Conservation (phyloP, 2,888 invertebrate genomes). For the Scaptomyza tumidula region DNA sequence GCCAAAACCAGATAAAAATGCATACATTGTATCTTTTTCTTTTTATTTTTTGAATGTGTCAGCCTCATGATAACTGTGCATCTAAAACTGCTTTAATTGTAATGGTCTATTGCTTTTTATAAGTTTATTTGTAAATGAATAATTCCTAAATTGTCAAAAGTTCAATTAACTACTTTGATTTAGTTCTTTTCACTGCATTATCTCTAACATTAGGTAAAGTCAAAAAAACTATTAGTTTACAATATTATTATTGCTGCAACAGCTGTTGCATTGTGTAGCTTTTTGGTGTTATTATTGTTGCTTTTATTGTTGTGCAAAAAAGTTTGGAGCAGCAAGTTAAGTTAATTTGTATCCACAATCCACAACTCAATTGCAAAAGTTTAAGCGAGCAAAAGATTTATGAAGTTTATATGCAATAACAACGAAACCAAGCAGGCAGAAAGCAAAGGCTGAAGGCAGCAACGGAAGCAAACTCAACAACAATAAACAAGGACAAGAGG, state of each 20-base stretch:
- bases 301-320: constrained; percentile 67
- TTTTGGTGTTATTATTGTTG: constrained; percentile 22
- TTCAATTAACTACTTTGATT: neutral
- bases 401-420: constrained; percentile 77
- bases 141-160: neutral
- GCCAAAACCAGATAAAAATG: constrained; percentile 16
- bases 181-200: neutral
- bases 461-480: constrained; percentile 37
- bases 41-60: constrained; percentile 22
- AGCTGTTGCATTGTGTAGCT: constrained; percentile 21
- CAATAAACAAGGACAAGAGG: constrained; percentile 56
- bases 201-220: neutral
- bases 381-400: constrained; percentile 78
- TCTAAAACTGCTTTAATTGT: neutral
- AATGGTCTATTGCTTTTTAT: neutral
- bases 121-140: neutral
- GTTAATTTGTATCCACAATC: constrained; percentile 80
- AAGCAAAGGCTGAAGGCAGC: constrained; percentile 2
- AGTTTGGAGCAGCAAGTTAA: constrained; percentile 73
- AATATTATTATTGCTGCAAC: constrained; percentile 39
- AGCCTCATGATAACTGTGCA: neutral
- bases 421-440: constrained; percentile 35
- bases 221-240: constrained; percentile 21
- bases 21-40: too few species aligned
- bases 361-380: constrained; percentile 79